Percentiles rank a stretch among this genome's conserved stretches.
phyloP scores from a whole-genome alignment of 2,797 vertebrate species.

The Dromococcyx pavoninus region DNA sequence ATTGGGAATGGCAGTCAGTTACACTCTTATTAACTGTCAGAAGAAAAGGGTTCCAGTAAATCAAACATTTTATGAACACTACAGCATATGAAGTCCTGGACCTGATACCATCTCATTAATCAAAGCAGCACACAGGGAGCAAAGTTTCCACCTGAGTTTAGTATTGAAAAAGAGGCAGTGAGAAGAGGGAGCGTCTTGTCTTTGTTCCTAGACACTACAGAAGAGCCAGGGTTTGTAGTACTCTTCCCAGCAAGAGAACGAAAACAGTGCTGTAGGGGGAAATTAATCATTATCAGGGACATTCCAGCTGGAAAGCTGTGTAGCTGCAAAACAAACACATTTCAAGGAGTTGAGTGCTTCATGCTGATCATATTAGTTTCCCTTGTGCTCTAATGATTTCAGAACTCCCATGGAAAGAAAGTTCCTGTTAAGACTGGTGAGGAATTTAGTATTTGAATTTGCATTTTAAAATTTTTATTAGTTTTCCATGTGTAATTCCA shows the following conservation, averaged over 20 bases:
- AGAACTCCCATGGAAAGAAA: not conserved
- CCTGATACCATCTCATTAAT: conserved; percentile 41
- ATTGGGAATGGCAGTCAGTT: conserved; percentile 32
- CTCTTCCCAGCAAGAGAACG: conserved; percentile 48
- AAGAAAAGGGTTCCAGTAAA: conserved; percentile 26
- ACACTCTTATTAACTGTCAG: not conserved
- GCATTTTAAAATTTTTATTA: not conserved
- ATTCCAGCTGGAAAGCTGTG: conserved; percentile 50
- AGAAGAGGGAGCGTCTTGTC: conserved; percentile 11
- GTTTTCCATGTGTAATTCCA: not conserved
- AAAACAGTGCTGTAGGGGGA: conserved; percentile 36
- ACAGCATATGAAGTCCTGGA: conserved; percentile 3
- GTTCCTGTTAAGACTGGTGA: not conserved
- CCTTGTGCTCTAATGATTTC: not conserved
- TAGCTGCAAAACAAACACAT: conserved; percentile 6
- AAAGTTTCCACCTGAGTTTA: conserved; percentile 26
- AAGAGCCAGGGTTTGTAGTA: conserved; percentile 18
- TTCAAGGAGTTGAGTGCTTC: conserved; percentile 16
- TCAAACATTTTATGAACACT: not conserved
- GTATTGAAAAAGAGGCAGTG: not conserved
- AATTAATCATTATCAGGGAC: conserved; percentile 56
- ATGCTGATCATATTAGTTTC: conserved; percentile 11
- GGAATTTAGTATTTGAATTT: not conserved
- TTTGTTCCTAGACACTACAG: conserved; percentile 3
- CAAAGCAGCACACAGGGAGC: not conserved